Percentiles rank a stretch among this genome's conserved stretches.
These are phyloP conservation scores for Tragelaphus imberbis DNA, from an alignment of 2,113 vertebrate genomes.

Conservation along the genomic window DNA sequence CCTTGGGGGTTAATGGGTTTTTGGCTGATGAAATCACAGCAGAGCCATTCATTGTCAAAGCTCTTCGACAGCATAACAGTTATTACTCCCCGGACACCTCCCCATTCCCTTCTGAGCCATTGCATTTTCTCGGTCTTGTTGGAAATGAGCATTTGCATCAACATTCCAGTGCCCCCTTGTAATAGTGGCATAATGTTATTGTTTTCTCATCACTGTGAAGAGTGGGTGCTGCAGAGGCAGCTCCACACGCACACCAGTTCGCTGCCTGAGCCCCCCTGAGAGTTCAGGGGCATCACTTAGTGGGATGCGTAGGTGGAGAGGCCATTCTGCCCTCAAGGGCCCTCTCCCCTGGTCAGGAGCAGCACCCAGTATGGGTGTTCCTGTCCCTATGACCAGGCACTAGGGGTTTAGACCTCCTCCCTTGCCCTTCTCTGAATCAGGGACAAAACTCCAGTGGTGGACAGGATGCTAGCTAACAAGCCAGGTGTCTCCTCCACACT, in stretches of 20 bases:
- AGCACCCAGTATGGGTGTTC: not conserved
- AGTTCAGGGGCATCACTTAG: not conserved
- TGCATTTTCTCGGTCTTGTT: slow-evolving; percentile 62
- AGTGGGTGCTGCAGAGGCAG: not conserved
- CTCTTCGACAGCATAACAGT: slow-evolving; percentile 40
- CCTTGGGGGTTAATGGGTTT: slow-evolving; percentile 50
- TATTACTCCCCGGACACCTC: slow-evolving; percentile 51
- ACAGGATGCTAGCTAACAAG: not conserved
- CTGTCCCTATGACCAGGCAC: not conserved
- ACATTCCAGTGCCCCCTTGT: not conserved
- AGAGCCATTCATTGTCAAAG: slow-evolving; percentile 38
- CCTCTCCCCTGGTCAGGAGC: not conserved
- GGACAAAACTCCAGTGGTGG: not conserved
- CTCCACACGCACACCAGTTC: rapidly evolving
- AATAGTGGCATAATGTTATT: slow-evolving; percentile 30
- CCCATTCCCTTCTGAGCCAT: slow-evolving; percentile 48
- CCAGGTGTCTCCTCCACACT: rapidly evolving
- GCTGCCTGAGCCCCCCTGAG: not conserved
- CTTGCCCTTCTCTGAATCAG: not conserved
- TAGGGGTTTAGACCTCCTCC: not conserved
- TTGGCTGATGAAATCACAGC: slow-evolving; percentile 59
- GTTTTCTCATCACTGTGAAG: not conserved
- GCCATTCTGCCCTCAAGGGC: not conserved
- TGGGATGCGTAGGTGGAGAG: not conserved
- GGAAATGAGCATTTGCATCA: slow-evolving; percentile 57